phyloP scores from a whole-genome alignment of 2,113 vertebrate species.

The Origma solitaria region DNA sequence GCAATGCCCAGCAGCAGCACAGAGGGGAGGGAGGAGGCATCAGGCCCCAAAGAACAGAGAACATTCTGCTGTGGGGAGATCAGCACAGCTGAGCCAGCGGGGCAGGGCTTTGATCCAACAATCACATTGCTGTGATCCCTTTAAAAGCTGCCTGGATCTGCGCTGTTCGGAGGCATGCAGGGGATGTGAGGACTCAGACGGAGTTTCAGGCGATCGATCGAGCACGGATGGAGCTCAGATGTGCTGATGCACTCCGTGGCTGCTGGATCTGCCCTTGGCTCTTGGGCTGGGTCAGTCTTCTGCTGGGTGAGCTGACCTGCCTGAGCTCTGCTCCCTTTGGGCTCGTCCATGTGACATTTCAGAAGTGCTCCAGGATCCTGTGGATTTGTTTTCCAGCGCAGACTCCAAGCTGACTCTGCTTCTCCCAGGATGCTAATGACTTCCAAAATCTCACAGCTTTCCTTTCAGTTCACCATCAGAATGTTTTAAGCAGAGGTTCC shows the following conservation, averaged over 20 bases:
- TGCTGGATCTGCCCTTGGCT: not conserved
- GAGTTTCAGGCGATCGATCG: not conserved
- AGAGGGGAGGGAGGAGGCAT: rapidly evolving
- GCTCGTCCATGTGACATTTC: not conserved
- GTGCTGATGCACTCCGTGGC: not conserved
- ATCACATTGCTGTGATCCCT: not conserved
- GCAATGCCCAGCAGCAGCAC: not conserved
- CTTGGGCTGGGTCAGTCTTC: rapidly evolving
- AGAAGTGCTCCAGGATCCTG: not conserved
- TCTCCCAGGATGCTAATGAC: not conserved
- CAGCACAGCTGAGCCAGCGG: not conserved
- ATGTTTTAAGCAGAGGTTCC: not conserved
- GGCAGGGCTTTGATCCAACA: not conserved
- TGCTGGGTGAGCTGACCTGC: not conserved
- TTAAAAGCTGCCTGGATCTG: not conserved
- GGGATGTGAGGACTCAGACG: not conserved
- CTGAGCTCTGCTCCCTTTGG: not conserved
- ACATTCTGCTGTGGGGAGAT: rapidly evolving
- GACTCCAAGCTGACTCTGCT: not conserved
- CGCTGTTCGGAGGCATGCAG: not conserved
- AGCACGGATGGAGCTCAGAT: not conserved
- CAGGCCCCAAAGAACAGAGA: not conserved
- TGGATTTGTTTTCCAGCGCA: rapidly evolving
- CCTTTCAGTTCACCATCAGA: not conserved
- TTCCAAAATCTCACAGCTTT: not conserved